Conservation (phyloP, 2,888 invertebrate species). For the Acanthacorydalis orientalis region DNA sequence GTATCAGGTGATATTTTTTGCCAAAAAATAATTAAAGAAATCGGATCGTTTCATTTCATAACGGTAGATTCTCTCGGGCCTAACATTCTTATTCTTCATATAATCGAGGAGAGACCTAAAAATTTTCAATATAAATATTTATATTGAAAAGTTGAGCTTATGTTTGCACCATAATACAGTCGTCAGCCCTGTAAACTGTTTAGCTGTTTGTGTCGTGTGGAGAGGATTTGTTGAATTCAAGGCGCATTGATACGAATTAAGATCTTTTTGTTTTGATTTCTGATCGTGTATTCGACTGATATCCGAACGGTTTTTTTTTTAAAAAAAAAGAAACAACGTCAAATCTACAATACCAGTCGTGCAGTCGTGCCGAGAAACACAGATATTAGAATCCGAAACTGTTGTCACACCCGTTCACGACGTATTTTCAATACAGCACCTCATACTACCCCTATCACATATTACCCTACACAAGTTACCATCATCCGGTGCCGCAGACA, state of each 20-base stretch:
- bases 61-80: neutral
- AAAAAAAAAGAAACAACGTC: no score
- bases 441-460: conserved; percentile 27
- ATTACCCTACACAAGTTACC: conserved; percentile 19
- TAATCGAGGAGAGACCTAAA: neutral
- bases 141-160: no score
- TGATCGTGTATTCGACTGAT: conserved; percentile 18
- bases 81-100: neutral
- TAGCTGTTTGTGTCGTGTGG: conserved; percentile 10
- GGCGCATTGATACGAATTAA: no score
- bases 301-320: conserved; percentile 11
- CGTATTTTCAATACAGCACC: conserved; percentile 29
- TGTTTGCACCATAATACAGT: neutral
- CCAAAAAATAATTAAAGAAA: neutral
- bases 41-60: no score
- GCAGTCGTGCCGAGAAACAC: no score
- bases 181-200: conserved; percentile 17
- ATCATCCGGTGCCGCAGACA: conserved; percentile 2
- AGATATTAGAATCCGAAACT: no score
- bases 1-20: neutral
- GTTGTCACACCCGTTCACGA: conserved; percentile 21
- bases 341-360: no score
- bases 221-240: no score
- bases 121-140: no score
- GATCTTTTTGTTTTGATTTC: conserved; percentile 10